Evolutionary conservation across 2,888 invertebrate species (phyloP), one percentile per base, ranked within the genome.

Genomic region (Drosophila trichaetosa): DNA sequence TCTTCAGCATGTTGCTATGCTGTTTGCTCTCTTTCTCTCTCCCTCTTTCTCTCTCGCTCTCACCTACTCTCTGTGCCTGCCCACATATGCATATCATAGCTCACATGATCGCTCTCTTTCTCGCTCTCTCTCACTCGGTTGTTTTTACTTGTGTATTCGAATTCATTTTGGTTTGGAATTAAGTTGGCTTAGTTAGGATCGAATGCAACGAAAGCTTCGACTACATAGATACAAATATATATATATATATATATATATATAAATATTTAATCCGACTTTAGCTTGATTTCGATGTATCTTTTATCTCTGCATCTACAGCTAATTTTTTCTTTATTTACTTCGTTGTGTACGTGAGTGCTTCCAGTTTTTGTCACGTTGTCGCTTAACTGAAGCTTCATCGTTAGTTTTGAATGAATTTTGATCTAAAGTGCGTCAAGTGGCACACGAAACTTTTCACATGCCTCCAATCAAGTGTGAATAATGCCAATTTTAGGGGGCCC

Each of bases 381-480:
- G 63, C 31, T 56, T 40, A 8, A 63, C 27, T 56, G 48, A 8
- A 54, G 63, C 11, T 29, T n/a, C 48, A 16, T 24, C 24, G 1
- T 16, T 69, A 64, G 57, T 66, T 88, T 74, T 87, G 83, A 89
- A 85, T 88, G 73, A 82, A 89, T 82, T 85, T 65, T 73, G 72
- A 74, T 76, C 73, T 60, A 29, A 27, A 65, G 46, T 40, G 31
- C 49, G 33, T 40, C 61, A 36, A 72, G 62, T 61, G 56, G 36
- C 56, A 56, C 29, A 48, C 56, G 38, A 54, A 62, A 58, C 72
- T 70, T 74, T 89, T 89, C 87, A 74, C 90, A 90, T 87, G 87
- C 73, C 70, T 81, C 88, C 76, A 79, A 83, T 89, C 74, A 75
- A 85, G 90, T 83, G 87, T 88, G 81, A 90, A 90, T 90, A 88